Percentiles rank a stretch among this genome's conserved stretches.
Conservation (phyloP, 2,888 invertebrate genomes). For the Serripes groenlandicus region DNA sequence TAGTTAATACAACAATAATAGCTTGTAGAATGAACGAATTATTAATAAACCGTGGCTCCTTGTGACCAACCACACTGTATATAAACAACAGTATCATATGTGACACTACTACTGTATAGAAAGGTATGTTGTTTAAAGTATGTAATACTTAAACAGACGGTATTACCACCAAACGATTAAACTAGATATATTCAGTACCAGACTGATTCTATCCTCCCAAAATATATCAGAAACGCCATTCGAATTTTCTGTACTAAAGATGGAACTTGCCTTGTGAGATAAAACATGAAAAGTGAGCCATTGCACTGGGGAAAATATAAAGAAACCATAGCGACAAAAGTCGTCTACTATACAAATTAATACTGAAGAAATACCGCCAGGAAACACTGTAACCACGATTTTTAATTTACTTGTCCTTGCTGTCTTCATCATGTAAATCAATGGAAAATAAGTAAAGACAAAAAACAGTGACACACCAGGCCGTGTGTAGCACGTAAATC, state of each 20-base stretch:
- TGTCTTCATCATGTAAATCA: conserved; percentile 10
- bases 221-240: conserved; percentile 44
- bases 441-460: conserved; percentile 8
- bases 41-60: conserved; percentile 62
- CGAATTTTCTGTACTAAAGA: conserved; percentile 68
- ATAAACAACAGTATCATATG: conserved; percentile 17
- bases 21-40: conserved; percentile 58
- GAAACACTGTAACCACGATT: neutral
- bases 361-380: conserved; percentile 43
- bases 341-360: conserved; percentile 72
- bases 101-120: conserved; percentile 23
- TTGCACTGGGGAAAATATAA: conserved; percentile 75
- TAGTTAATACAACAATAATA: conserved; percentile 44
- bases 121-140: neutral
- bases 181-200: neutral
- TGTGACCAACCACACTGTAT: conserved; percentile 60
- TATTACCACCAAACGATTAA: neutral
- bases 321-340: conserved; percentile 66
- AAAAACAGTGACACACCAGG: conserved; percentile 51
- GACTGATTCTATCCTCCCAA: conserved; percentile 18
- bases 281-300: conserved; percentile 79
- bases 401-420: neutral
- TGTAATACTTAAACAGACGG: neutral
- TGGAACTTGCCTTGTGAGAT: conserved; percentile 61
- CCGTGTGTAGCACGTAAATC: conserved; percentile 59